Percentiles rank a stretch among this genome's conserved stretches.
Conservation (phyloP, 2,113 vertebrate genomes). For the Narcine bancroftii region DNA sequence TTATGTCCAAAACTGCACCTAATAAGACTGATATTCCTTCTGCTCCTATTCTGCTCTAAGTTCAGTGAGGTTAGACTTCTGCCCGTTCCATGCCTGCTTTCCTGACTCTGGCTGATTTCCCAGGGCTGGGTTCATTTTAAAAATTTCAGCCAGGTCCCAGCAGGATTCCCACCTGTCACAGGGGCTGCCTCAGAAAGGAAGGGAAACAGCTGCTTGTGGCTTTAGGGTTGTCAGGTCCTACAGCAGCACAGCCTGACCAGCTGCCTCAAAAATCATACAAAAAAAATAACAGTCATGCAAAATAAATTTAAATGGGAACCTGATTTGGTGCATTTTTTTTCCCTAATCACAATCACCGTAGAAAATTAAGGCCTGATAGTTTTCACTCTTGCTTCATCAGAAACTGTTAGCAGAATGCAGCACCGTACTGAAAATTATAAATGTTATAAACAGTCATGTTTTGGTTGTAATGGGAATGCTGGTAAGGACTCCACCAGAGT, state of each 20-base stretch:
- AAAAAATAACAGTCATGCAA: background rate
- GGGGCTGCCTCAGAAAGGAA: background rate
- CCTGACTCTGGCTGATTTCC: background rate
- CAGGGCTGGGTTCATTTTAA: constrained; percentile 1
- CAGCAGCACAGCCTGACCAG: constrained; percentile 8
- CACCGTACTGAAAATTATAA: background rate
- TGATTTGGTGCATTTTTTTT: background rate
- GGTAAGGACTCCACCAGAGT: background rate
- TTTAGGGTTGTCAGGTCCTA: background rate
- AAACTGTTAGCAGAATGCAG: background rate
- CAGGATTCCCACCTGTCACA: constrained; percentile 28
- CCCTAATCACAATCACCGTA: background rate
- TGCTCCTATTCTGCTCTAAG: background rate
- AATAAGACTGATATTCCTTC: background rate
- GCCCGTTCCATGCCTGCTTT: constrained; percentile 6
- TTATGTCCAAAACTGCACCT: background rate
- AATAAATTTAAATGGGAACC: background rate
- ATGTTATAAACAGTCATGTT: background rate
- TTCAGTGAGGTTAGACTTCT: background rate
- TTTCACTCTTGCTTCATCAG: background rate
- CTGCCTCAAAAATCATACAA: background rate
- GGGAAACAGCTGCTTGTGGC: background rate
- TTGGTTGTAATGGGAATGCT: background rate
- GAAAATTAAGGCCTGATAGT: background rate
- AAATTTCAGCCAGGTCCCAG: constrained; percentile 9